Evolutionary conservation across 2,113 vertebrate genomes (phyloP).

Genomic region (Thunnus thynnus): DNA sequence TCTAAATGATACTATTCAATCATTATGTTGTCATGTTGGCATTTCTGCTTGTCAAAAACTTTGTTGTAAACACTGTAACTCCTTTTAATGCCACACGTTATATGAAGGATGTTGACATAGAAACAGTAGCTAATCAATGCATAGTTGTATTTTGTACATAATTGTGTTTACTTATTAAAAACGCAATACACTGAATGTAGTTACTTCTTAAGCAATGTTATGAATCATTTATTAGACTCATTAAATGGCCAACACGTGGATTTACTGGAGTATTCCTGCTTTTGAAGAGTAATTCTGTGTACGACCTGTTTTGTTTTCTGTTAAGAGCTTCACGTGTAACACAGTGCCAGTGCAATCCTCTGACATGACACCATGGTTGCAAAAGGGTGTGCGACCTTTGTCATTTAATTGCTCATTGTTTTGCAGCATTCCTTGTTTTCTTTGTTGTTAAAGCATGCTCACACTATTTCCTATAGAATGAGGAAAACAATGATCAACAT

Average conservation of each 20-base stretch:
- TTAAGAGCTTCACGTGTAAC: background rate
- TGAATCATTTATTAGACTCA: background rate
- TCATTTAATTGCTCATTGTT: constrained; percentile 1
- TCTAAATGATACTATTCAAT: constrained; percentile 2
- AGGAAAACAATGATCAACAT: rapidly evolving
- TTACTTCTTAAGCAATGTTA: background rate
- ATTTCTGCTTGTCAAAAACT: background rate
- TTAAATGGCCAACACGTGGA: background rate
- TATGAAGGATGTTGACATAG: background rate
- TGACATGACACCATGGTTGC: background rate
- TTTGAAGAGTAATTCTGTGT: constrained; percentile 1
- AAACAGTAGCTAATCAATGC: background rate
- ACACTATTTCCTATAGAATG: background rate
- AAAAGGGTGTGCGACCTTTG: constrained; percentile 2
- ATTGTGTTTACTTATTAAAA: constrained; percentile 33
- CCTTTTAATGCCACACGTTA: background rate
- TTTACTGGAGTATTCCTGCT: background rate
- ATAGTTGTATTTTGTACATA: constrained; percentile 10
- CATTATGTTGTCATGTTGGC: background rate
- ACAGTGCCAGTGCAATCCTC: constrained; percentile 19
- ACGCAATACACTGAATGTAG: background rate
- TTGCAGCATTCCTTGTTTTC: constrained; percentile 24
- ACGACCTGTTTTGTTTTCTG: background rate
- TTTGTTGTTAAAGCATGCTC: background rate
- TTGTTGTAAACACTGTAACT: background rate